Percentiles rank a stretch among this genome's conserved stretches.
Evolutionary conservation across 2,113 vertebrate genomes (phyloP).

Genomic region (Saguinus midas): DNA sequence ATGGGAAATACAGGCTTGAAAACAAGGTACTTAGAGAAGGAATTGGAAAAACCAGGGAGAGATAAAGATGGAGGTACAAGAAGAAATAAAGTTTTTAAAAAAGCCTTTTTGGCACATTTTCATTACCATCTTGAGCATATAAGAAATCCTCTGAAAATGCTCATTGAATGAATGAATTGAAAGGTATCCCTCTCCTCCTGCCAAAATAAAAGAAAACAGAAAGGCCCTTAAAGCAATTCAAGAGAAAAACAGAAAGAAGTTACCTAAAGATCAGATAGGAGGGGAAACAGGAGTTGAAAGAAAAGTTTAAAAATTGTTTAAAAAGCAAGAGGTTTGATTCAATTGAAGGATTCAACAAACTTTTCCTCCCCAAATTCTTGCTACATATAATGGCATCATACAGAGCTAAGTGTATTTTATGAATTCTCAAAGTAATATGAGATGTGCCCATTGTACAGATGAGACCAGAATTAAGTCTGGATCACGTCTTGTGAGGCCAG

Average conservation of each 20-base stretch:
- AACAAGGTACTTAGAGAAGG: not conserved
- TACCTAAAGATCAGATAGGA: not conserved
- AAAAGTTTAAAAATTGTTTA: not conserved
- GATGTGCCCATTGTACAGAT: not conserved
- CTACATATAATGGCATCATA: not conserved
- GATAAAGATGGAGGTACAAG: not conserved
- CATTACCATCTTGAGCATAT: not conserved
- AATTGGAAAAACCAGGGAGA: not conserved
- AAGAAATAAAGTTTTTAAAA: not conserved
- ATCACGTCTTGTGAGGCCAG: not conserved
- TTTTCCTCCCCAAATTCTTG: too few relatives aligned
- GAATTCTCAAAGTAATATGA: not conserved
- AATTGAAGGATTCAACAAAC: not conserved
- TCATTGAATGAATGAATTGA: not conserved
- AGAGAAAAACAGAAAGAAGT: not conserved
- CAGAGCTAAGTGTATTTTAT: not conserved
- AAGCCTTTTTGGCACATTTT: not conserved
- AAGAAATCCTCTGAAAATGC: not conserved
- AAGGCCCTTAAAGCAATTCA: not conserved
- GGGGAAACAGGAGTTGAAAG: not conserved
- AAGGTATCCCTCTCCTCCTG: not conserved
- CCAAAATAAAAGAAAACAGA: not conserved
- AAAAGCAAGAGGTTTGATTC: not conserved
- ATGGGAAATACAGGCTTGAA: not conserved
- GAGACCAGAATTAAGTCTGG: not conserved